Conservation (phyloP, 2,113 vertebrate species). For the Nansenia antarctica region DNA sequence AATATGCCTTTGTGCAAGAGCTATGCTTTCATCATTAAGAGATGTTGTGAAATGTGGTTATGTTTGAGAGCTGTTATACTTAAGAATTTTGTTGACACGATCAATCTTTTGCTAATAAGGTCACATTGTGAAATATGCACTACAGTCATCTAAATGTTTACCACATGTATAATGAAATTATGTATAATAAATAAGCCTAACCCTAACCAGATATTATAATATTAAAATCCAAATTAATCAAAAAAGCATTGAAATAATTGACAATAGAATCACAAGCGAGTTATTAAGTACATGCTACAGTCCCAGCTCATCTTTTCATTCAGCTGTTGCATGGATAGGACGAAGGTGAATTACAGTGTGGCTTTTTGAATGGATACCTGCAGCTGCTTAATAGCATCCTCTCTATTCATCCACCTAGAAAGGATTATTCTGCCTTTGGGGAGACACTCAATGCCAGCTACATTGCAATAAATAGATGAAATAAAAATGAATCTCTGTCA, state of each 20-base stretch:
- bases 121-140: not conserved
- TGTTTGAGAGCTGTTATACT: not conserved
- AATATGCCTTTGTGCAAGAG: not conserved
- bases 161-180: too few species aligned
- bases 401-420: slow-evolving; percentile 69
- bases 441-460: slow-evolving; percentile 75
- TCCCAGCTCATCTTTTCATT: slow-evolving; percentile 31
- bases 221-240: too few species aligned
- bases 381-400: slow-evolving; percentile 31
- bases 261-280: too few species aligned
- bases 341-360: slow-evolving; percentile 49
- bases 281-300: not conserved
- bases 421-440: slow-evolving; percentile 67
- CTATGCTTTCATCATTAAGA: not conserved
- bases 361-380: slow-evolving; percentile 22
- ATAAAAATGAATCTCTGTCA: slow-evolving; percentile 77
- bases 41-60: not conserved
- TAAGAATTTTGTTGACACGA: too few species aligned
- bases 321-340: slow-evolving; percentile 21
- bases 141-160: not conserved
- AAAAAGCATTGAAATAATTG: too few species aligned
- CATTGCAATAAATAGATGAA: slow-evolving; percentile 76
- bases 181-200: too few species aligned
- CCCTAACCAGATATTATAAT: too few species aligned
- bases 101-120: not conserved